Base-by-base conservation (phyloP, 2,888 invertebrate species). In the Tetragnatha montana region DNA sequence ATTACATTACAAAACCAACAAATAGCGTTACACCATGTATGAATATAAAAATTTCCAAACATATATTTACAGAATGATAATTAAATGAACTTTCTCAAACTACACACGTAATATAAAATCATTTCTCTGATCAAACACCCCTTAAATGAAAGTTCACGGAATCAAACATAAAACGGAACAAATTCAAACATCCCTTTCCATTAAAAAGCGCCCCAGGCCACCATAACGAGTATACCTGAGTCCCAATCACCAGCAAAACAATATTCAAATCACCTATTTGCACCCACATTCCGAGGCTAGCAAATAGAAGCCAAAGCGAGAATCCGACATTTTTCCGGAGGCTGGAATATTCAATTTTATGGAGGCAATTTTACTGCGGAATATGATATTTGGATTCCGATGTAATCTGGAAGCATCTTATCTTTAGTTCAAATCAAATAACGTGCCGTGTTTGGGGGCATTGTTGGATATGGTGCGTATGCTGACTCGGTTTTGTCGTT, bases 381-480 rank as follows among this genome's bases (percentile, higher is more conserved):
- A 51, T 51, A 51, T 76, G 50, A 76, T 50, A 49, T 81, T 80
- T 70, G 49, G 69, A 81, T 81, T 81, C 70, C 70, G 70, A 81
- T 49, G n/a, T 81, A 70, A 81, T 81, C 71, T 81, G 8, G 19
- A 47, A 10, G 35, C 22, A 1, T 19, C 19, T 47, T 19, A 68
- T 60, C 79, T 22, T 6, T 51, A 8, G 79, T 35, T n/a, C 19
- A 70, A 60, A 60, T 60, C 60, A 60, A 60, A 60, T 60, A 60
- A 60, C 60, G 17, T 17, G 60, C 12, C 0, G 60, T 14, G 35
- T n/a, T n/a, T 1, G 35, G 35, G 35, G 35, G 35, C 35, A 35
- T 35, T 35, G 35, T 35, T 35, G 35, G 35, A 35, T 35, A 35
- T 35, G 35, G 4, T 4, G 35, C 35, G 35, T 35, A 35, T 35